Evolutionary conservation across 2,113 vertebrate genomes (phyloP), one percentile per base, ranked within the genome.

Genomic region (Mesocricetus auratus): DNA sequence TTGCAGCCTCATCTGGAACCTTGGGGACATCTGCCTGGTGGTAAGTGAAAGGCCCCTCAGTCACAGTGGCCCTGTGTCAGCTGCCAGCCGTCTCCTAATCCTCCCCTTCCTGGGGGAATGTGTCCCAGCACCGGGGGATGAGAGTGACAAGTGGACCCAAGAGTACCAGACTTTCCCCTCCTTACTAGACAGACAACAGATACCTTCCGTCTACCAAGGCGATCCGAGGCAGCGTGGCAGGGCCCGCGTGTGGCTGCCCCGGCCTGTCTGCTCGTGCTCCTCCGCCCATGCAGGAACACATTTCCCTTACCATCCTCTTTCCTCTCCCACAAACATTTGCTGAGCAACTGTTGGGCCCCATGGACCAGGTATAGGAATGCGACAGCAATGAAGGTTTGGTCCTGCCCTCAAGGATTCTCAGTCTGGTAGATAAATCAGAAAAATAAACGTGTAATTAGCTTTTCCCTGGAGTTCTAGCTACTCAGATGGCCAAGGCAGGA

Each of bases 41-140:
- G 93, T 71, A n/a, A 47, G 66, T 19, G 39, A 86, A 94, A 36
- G 42, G 36, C 82, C 24, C 19, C 58, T 47, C 33, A 36, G n/a
- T 88, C 47, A 64, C 56, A 79, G 45, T 24, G 78, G 39, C 19
- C 17, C 73, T 60, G 58, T 86, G 66, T 42, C 0, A 31, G 42
- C 62, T 78, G 86, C 77, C 90, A 81, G 19, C 47, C 17, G 9
- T 91, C 92, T 96, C 90, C n/a, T 64, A 42, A 71, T 79, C 87
- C 69, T 66, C 81, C 96, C 64, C 50, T 58, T 29, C 29, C 3
- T 95, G 75, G 77, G 77, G 60, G 29, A 92, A 53, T 50, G 21
- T 16, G 62, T 90, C 83, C 31, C 75, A 56, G 53, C 13, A 22
- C 78, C 73, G 66, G 21, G 19, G 56, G 31, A 74, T 3, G 39